Base-by-base conservation (phyloP, 2,888 invertebrate species). In the Platycheirus albimanus region DNA sequence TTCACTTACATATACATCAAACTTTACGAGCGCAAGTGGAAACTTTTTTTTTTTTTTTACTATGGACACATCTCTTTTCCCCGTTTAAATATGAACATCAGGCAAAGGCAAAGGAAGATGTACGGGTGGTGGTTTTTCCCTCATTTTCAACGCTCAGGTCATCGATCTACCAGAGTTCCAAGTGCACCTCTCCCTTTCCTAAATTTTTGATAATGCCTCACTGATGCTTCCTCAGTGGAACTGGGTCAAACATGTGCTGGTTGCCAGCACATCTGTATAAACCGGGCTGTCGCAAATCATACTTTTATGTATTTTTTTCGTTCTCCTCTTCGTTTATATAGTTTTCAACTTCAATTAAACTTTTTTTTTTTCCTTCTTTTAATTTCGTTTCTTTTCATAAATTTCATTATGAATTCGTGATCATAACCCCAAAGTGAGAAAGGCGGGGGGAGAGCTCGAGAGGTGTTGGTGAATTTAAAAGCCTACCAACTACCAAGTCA, bases 341-440 rank as follows among this genome's bases (percentile, higher is more conserved):
- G 64, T 80, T 70, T 76, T 72, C 71, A 61, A 81, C 77, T 81
- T 71, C 61, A 80, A 80, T 80, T 80, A 70, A 58, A 24, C 58
- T 66, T 61, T 74, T 43, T 51, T 45, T n/a, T n/a, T n/a, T n/a
- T n/a, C n/a, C n/a, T n/a, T 51, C 4, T 10, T 10, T 54, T 33
- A 19, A 45, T 43, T 58, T 58, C 71, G 63, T 51, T 36, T 52
- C 61, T 80, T 75, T 77, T 61, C 45, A 77, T 77, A 71, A 77
- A 77, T 77, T 81, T 77, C 71, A 81, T 81, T 81, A 71, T 77
- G 71, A 77, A 67, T 77, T 81, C 77, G 77, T 81, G 77, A 71
- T 74, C 72, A 78, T 61, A 78, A 61, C 52, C 61, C 52, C 54
- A 15, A 15, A 41, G 58, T 4, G 13, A 38, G 24, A 20, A 56